Conservation (phyloP, 2,113 vertebrate genomes). For the Sinocyclocheilus anophthalmus region DNA sequence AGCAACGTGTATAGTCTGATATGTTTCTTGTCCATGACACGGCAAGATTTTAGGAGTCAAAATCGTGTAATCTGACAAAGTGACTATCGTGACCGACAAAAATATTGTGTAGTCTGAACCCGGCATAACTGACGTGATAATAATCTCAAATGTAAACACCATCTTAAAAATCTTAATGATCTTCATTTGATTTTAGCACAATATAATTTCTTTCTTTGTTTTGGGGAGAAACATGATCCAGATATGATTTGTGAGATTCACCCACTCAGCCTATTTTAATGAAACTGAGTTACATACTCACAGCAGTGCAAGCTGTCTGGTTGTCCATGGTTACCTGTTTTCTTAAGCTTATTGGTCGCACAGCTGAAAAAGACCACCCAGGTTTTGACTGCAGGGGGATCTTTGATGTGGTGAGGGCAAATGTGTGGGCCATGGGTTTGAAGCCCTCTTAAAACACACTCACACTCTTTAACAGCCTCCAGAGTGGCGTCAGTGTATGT, state of each 20-base stretch:
- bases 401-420: constrained; percentile 74
- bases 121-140: neutral
- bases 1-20: too few species aligned
- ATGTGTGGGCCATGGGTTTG: constrained; percentile 68
- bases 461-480: constrained; percentile 69
- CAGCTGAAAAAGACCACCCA: constrained; percentile 74
- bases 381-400: constrained; percentile 56
- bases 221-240: neutral
- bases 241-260: constrained; percentile 11
- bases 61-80: too few species aligned
- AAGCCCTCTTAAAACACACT: constrained; percentile 68
- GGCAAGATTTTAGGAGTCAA: too few species aligned
- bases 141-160: neutral
- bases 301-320: constrained; percentile 14
- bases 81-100: too few species aligned
- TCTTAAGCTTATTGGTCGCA: constrained; percentile 56
- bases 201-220: too few species aligned
- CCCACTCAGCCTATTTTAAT: neutral
- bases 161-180: too few species aligned
- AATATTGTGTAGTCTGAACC: too few species aligned
- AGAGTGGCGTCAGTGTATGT: constrained; percentile 64
- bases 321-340: constrained; percentile 58
- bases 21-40: too few species aligned
- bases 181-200: too few species aligned
- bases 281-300: constrained; percentile 4